These are phyloP conservation scores for Oeneis ivallda DNA, from an alignment of 2,888 invertebrate genomes.

Conservation along the genomic window DNA sequence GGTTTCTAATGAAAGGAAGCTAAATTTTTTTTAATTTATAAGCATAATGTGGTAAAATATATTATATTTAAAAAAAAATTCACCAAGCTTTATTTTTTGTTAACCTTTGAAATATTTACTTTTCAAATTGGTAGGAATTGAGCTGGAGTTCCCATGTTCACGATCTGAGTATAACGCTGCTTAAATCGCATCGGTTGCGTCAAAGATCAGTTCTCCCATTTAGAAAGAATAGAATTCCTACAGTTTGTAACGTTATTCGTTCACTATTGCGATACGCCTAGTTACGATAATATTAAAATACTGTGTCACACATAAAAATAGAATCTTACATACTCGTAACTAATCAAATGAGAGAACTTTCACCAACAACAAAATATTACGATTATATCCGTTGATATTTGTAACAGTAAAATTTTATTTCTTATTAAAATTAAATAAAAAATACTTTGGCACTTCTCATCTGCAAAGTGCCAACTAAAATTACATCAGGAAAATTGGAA, in stretches of 20 bases:
- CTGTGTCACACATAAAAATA: background rate
- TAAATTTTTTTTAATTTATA: no score
- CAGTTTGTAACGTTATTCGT: background rate
- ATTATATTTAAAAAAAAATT: no score
- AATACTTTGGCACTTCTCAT: background rate
- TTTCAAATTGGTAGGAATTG: no score
- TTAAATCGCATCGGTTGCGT: no score
- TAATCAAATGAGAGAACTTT: background rate
- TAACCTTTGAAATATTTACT: no score
- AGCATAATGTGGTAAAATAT: no score
- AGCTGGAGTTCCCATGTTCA: no score
- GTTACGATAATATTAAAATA: background rate
- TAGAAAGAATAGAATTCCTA: background rate
- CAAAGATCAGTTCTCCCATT: background rate
- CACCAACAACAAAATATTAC: background rate
- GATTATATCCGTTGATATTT: no score
- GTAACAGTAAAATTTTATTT: background rate
- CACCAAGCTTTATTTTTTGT: no score
- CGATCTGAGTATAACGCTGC: no score
- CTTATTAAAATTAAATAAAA: background rate
- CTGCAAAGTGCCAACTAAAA: background rate
- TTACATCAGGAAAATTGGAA: no score
- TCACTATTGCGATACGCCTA: background rate
- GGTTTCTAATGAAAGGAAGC: no score
- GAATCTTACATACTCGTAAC: background rate